Evolutionary conservation across 2,797 vertebrate genomes (phyloP).

Genomic region (Perodicticus potto): DNA sequence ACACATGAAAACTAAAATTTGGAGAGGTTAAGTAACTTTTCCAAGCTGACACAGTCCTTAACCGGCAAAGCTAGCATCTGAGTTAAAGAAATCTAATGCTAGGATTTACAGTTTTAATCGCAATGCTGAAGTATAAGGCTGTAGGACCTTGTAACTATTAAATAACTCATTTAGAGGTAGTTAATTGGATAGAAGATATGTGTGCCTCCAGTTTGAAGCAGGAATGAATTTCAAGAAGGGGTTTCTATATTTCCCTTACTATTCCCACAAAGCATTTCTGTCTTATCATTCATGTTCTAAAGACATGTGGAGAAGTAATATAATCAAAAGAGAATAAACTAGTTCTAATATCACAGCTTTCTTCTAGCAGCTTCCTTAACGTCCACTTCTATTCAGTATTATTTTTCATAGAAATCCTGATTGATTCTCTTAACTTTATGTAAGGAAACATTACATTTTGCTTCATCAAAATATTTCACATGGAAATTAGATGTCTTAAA

Average conservation of each 20-base stretch:
- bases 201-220: neutral
- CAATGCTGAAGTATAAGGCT: neutral
- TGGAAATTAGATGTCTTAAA: conserved; percentile 21
- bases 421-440: conserved; percentile 23
- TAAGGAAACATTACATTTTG: conserved; percentile 26
- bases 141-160: conserved; percentile 11
- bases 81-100: neutral
- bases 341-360: conserved; percentile 6
- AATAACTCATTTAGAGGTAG: neutral
- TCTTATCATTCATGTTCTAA: neutral
- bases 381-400: neutral
- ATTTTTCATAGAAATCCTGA: neutral
- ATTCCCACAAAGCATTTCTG: conserved; percentile 14
- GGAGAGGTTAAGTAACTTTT: conserved; percentile 20
- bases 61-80: neutral
- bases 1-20: neutral
- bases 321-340: neutral
- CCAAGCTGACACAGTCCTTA: neutral
- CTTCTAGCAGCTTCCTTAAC: conserved; percentile 4
- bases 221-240: conserved; percentile 7
- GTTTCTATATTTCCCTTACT: neutral
- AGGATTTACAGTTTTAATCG: neutral
- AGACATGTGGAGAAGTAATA: conserved; percentile 9
- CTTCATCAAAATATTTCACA: conserved; percentile 51
- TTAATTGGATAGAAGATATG: neutral